Evolutionary conservation across 37 sponge, comb jelly and placozoan genomes (phyloP).

Genomic region (Chondrilla cf. caribensis): DNA sequence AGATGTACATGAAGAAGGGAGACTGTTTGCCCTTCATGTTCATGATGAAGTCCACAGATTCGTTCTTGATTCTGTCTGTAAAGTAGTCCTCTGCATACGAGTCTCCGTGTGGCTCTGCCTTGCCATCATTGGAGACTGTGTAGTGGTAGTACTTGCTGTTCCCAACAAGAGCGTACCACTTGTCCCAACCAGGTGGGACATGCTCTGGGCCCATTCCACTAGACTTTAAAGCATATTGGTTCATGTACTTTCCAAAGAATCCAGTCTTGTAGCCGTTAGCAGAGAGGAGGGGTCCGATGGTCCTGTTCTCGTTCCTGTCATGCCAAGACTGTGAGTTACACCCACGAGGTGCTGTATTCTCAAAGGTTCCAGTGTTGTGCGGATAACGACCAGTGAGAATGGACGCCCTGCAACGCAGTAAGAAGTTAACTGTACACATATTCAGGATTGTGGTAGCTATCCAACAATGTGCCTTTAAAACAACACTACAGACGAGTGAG

Average conservation of each 20-base stretch:
- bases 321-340: slow-evolving; percentile 83
- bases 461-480: no score
- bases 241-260: slow-evolving; percentile 90
- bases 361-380: slow-evolving; percentile 86
- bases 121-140: slow-evolving; percentile 74
- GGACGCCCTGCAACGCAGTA: slow-evolving; percentile 57
- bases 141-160: slow-evolving; percentile 79
- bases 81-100: slow-evolving; percentile 81
- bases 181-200: slow-evolving; percentile 84
- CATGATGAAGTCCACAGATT: slow-evolving; percentile 71
- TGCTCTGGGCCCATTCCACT: slow-evolving; percentile 61
- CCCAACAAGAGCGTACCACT: slow-evolving; percentile 78
- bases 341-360: slow-evolving; percentile 66
- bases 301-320: slow-evolving; percentile 72
- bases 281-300: slow-evolving; percentile 72
- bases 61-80: slow-evolving; percentile 64
- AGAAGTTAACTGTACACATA: no score
- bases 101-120: slow-evolving; percentile 64
- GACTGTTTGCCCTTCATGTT: slow-evolving; percentile 6
- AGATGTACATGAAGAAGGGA: slow-evolving; percentile 78
- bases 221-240: slow-evolving; percentile 61
- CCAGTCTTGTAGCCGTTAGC: slow-evolving; percentile 84
- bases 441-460: no score
- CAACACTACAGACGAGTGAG: no score
- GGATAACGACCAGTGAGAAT: slow-evolving; percentile 85